These are phyloP conservation scores for Palythoa heliodiscus DNA, from an alignment of 92 coral and sea anemone species.

Conservation along the genomic window DNA sequence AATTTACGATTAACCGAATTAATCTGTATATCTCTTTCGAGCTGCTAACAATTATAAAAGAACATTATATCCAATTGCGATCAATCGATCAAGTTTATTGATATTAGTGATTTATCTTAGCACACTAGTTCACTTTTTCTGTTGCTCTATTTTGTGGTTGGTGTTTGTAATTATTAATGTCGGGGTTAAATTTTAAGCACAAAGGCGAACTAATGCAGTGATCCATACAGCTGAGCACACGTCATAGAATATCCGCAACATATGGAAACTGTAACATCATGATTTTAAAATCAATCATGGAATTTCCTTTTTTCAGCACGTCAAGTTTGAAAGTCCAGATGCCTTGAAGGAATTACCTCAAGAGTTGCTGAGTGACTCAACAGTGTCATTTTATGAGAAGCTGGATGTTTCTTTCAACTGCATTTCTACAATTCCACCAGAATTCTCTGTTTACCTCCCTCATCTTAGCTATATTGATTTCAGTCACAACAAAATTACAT, in stretches of 20 bases:
- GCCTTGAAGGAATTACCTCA: slow-evolving; percentile 78
- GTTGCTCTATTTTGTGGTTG: not conserved
- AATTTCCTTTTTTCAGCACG: slow-evolving; percentile 54
- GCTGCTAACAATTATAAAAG: not conserved
- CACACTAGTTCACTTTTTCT: not conserved
- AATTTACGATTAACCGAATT: not conserved
- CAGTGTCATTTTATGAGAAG: slow-evolving; percentile 88
- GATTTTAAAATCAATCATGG: too few species aligned
- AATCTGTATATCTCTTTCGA: not conserved
- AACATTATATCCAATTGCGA: not conserved
- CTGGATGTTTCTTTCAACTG: slow-evolving; percentile 86
- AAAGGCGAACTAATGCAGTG: not conserved
- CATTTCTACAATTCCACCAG: slow-evolving; percentile 76
- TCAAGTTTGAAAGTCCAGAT: slow-evolving; percentile 62
- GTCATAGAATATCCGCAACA: not conserved
- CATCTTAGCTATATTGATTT: slow-evolving; percentile 83
- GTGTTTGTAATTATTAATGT: not conserved
- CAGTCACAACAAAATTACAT: slow-evolving; percentile 76
- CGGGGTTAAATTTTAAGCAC: not conserved
- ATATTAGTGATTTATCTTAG: not conserved
- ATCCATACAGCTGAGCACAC: not conserved
- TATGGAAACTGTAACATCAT: not conserved
- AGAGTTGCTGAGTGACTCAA: slow-evolving; percentile 63
- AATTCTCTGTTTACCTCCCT: slow-evolving; percentile 88
- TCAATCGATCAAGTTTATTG: not conserved